Evolutionary conservation across 1,140 invertebrate species (phyloP).

Genomic region (Apis florea): DNA sequence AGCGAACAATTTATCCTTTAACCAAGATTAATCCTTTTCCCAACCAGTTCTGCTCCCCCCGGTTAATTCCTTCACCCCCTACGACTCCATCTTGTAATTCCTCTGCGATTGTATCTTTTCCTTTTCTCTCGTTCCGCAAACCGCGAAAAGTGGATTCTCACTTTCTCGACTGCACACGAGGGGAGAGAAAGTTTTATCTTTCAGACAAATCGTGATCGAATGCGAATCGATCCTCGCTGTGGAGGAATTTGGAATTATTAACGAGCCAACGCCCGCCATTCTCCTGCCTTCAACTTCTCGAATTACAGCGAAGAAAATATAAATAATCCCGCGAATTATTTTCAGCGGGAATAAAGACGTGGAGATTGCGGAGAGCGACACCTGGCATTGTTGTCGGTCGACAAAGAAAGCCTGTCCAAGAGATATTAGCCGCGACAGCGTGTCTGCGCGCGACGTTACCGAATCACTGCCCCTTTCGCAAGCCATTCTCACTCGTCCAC

Average conservation of each 20-base stretch:
- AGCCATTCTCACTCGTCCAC: too few species aligned
- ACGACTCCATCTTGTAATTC: background rate
- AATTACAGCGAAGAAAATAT: constrained; percentile 32
- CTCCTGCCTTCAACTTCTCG: constrained; percentile 58
- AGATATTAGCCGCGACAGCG: constrained; percentile 19
- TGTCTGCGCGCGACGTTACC: constrained; percentile 34
- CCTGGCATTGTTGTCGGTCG: background rate
- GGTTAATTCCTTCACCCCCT: background rate
- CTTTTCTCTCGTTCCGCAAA: too few species aligned
- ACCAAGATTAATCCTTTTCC: background rate
- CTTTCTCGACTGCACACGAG: too few species aligned
- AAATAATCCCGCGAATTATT: constrained; percentile 42
- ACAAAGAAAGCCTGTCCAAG: constrained; percentile 18
- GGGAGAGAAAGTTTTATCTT: too few species aligned
- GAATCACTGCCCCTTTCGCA: background rate
- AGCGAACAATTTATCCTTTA: background rate
- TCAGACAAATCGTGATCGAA: too few species aligned
- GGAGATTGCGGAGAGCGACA: too few species aligned
- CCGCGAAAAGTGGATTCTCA: too few species aligned
- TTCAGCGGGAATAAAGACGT: background rate
- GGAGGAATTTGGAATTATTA: constrained; percentile 73
- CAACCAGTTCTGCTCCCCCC: background rate
- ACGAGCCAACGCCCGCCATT: constrained; percentile 64
- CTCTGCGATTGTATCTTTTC: background rate
- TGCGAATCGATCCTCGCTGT: too few species aligned